Evolutionary conservation across 1,140 invertebrate genomes (phyloP).

Genomic region (Wiebesia pumilae): DNA sequence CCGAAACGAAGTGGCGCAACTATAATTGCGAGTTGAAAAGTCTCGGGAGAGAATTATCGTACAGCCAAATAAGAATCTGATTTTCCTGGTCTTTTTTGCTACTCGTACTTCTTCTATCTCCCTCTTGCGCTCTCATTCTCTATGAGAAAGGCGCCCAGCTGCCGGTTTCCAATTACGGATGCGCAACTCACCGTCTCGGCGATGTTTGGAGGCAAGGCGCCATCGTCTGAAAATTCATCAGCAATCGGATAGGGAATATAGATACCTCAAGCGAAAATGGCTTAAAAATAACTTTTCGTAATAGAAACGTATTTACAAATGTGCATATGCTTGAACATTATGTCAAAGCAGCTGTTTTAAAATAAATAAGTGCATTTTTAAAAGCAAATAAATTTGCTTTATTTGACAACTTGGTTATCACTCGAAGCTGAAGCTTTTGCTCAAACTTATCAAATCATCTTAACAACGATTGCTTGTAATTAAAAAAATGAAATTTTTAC

Average conservation of each 20-base stretch:
- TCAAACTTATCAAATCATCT: neutral
- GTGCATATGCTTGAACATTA: neutral
- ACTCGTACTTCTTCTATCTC: neutral
- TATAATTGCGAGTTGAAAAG: constrained; percentile 53
- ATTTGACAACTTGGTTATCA: neutral
- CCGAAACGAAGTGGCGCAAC: constrained; percentile 44
- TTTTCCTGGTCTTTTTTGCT: constrained; percentile 14
- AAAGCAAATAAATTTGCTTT: neutral
- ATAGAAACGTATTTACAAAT: neutral
- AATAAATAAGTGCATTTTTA: neutral
- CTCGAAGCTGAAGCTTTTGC: neutral
- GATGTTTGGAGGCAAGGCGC: constrained; percentile 1
- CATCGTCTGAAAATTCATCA: constrained; percentile 17
- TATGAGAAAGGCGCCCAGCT: constrained; percentile 33
- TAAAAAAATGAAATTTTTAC: too few species aligned
- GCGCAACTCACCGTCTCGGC: neutral
- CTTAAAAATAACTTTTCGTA: constrained; percentile 41
- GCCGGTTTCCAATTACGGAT: constrained; percentile 53
- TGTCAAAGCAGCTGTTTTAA: neutral
- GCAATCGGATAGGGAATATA: constrained; percentile 1
- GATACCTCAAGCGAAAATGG: constrained; percentile 10
- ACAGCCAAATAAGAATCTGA: constrained; percentile 53
- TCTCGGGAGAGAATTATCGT: constrained; percentile 49
- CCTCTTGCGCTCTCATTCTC: neutral
- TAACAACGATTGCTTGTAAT: neutral